Conservation (phyloP, 64 coral and sea anemone species). For the Montipora efflorescens region DNA sequence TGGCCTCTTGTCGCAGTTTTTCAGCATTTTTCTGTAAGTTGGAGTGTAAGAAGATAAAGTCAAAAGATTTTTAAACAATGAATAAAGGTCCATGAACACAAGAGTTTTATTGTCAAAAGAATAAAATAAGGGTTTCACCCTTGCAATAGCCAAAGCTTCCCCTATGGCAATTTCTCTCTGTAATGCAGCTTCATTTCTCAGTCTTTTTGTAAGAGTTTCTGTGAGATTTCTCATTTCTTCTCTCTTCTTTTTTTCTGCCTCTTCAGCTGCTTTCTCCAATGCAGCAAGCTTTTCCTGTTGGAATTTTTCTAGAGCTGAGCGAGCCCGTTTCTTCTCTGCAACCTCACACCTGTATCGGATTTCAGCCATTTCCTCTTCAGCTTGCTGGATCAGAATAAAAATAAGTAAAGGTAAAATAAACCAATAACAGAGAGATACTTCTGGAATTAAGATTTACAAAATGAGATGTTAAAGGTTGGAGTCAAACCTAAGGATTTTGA, state of each 20-base stretch:
- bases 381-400: conserved; percentile 28
- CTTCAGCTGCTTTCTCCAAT: conserved; percentile 67
- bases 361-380: conserved; percentile 92
- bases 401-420: background rate
- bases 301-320: conserved; percentile 71
- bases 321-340: conserved; percentile 94
- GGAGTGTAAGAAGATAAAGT: background rate
- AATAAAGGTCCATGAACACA: too few species aligned
- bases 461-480: too few species aligned
- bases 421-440: too few species aligned
- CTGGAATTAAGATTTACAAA: background rate
- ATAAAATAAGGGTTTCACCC: conserved; percentile 27
- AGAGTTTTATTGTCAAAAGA: background rate
- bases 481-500: too few species aligned
- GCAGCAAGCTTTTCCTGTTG: conserved; percentile 74
- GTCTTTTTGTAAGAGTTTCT: conserved; percentile 63
- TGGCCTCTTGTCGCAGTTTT: conserved; percentile 40
- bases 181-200: conserved; percentile 82
- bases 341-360: conserved; percentile 93
- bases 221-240: conserved; percentile 76
- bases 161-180: conserved; percentile 81
- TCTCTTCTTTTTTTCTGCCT: conserved; percentile 82
- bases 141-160: conserved; percentile 73
- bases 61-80: background rate
- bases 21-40: conserved; percentile 79